Conservation (phyloP, 2,888 invertebrate species). For the Lycocerus yunnanus region DNA sequence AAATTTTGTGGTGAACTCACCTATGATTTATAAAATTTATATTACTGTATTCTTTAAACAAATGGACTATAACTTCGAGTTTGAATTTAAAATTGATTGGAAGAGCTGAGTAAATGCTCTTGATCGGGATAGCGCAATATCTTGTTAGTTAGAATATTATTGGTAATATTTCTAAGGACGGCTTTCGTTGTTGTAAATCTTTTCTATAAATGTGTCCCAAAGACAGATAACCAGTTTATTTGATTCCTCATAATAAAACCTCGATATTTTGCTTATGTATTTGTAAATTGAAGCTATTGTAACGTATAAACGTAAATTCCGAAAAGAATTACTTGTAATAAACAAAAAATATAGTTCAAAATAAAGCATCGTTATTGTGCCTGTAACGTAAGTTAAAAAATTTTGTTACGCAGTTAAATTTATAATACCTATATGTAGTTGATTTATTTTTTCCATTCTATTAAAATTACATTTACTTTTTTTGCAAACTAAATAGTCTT, state of each 20-base stretch:
- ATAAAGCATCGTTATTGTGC: slow-evolving; percentile 45
- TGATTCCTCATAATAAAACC: not conserved
- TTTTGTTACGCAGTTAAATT: slow-evolving; percentile 29
- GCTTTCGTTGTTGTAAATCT: slow-evolving; percentile 6
- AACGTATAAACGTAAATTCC: slow-evolving; percentile 7
- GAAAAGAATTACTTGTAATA: slow-evolving; percentile 2
- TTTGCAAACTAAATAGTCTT: not conserved
- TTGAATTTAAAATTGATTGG: not conserved
- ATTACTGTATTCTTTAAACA: too few species aligned
- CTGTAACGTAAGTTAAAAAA: slow-evolving; percentile 44
- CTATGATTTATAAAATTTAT: too few species aligned
- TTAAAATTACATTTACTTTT: not conserved
- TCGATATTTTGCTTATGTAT: slow-evolving; percentile 13
- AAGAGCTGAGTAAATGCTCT: not conserved
- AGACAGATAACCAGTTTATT: not conserved
- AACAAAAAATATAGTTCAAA: slow-evolving; percentile 34
- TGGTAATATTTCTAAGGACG: not conserved
- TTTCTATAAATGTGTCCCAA: not conserved
- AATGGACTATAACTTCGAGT: not conserved
- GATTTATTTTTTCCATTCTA: not conserved
- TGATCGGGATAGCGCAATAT: not conserved
- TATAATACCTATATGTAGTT: too few species aligned
- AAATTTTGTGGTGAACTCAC: too few species aligned
- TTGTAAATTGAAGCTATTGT: slow-evolving; percentile 17
- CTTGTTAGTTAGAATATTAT: not conserved